phyloP scores from a whole-genome alignment of 1,140 invertebrate genomes.

The Tetraneura akinire region DNA sequence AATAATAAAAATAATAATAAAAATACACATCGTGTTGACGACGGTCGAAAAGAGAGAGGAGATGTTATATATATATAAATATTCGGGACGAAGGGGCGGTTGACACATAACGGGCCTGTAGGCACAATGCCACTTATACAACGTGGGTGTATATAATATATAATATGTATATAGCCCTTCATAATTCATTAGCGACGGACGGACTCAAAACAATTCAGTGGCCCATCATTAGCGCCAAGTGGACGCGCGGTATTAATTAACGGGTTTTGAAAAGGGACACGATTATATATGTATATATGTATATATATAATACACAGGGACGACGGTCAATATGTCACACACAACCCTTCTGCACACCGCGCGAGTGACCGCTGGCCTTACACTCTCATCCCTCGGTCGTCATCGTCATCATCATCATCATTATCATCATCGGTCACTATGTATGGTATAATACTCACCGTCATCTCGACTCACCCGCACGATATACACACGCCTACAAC shows the following conservation, averaged over 20 bases:
- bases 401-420: neutral
- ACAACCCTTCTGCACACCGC: slow-evolving; percentile 29
- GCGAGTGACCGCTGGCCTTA: slow-evolving; percentile 21
- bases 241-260: slow-evolving; percentile 44
- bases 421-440: too few species aligned
- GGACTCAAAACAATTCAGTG: slow-evolving; percentile 5
- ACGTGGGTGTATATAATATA: neutral
- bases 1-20: neutral
- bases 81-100: neutral
- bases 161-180: neutral
- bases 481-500: neutral
- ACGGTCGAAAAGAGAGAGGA: neutral
- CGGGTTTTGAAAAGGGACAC: slow-evolving; percentile 42
- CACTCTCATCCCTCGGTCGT: neutral
- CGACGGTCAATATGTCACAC: slow-evolving; percentile 44
- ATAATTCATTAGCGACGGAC: slow-evolving; percentile 34
- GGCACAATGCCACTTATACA: slow-evolving; percentile 9
- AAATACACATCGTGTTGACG: neutral
- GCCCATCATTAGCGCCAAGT: slow-evolving; percentile 37
- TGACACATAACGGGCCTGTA: slow-evolving; percentile 16
- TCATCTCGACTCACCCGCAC: too few species aligned
- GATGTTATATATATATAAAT: neutral
- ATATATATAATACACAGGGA: too few species aligned
- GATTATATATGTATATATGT: neutral
- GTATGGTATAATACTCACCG: too few species aligned